A percentile compares a stretch with the other conserved stretches of the same genome.
Conservation (phyloP, 2,113 vertebrate genomes). For the Jacana jacana region DNA sequence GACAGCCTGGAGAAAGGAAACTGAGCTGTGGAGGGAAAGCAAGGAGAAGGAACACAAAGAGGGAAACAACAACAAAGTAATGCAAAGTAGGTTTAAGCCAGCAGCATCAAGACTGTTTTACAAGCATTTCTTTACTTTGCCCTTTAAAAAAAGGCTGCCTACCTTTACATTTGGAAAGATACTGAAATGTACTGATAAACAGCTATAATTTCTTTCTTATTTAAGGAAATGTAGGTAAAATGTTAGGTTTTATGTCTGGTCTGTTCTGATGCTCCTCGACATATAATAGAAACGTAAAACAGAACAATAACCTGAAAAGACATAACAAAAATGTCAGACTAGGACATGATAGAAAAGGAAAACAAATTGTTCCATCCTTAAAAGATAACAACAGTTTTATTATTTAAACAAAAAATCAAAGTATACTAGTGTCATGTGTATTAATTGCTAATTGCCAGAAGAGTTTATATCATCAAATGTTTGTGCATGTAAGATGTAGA, state of each 20-base stretch:
- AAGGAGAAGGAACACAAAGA: not conserved
- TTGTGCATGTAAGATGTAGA: not conserved
- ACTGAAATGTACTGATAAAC: not conserved
- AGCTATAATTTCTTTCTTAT: not conserved
- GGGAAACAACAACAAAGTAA: not conserved
- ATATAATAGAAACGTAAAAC: not conserved
- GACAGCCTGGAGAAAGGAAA: not conserved
- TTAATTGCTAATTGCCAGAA: not conserved
- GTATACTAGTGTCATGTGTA: not conserved
- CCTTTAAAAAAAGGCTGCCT: not conserved
- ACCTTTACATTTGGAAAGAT: not conserved
- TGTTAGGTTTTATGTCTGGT: not conserved
- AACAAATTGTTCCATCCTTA: not conserved
- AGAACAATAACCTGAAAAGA: not conserved
- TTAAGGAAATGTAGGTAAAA: not conserved
- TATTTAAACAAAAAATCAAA: not conserved
- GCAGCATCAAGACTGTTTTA: not conserved
- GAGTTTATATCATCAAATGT: not conserved
- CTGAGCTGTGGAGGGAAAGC: not conserved
- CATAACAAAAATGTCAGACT: not conserved
- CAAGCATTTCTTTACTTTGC: not conserved
- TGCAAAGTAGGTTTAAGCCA: not conserved
- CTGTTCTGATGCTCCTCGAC: not conserved
- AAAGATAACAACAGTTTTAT: not conserved
- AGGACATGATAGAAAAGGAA: not conserved